Conservation (phyloP, 2,797 vertebrate species). For the Cephalopachus bancanus region DNA sequence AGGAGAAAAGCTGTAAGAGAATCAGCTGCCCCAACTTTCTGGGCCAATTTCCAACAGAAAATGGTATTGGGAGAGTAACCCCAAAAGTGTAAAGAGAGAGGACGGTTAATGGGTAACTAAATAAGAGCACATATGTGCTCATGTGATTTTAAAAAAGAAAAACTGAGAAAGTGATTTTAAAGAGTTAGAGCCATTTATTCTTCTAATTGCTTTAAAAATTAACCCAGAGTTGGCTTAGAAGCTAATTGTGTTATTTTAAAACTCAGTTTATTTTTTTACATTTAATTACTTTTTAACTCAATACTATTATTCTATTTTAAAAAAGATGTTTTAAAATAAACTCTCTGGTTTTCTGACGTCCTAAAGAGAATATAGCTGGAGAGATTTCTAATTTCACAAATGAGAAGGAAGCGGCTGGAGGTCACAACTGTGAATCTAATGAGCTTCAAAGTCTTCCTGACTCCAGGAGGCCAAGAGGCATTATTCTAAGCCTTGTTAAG, state of each 20-base stretch:
- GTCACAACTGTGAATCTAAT: background rate
- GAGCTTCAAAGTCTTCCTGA: background rate
- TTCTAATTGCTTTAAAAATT: conserved; percentile 35
- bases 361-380: background rate
- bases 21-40: background rate
- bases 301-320: background rate
- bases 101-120: background rate
- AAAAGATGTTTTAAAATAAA: conserved; percentile 1
- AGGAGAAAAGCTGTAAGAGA: background rate
- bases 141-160: background rate
- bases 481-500: background rate
- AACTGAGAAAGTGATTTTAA: conserved; percentile 4
- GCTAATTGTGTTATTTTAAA: conserved; percentile 19
- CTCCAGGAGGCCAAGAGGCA: background rate
- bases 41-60: background rate
- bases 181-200: background rate
- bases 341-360: background rate
- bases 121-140: background rate
- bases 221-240: conserved; percentile 40
- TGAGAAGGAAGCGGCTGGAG: background rate
- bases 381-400: background rate
- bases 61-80: background rate
- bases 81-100: background rate
- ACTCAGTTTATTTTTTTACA: conserved; percentile 16
- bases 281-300: conserved; percentile 25